Percentiles rank a stretch among this genome's conserved stretches.
Conservation (phyloP, 2,113 vertebrate species). For the Telmatochromis sp. region DNA sequence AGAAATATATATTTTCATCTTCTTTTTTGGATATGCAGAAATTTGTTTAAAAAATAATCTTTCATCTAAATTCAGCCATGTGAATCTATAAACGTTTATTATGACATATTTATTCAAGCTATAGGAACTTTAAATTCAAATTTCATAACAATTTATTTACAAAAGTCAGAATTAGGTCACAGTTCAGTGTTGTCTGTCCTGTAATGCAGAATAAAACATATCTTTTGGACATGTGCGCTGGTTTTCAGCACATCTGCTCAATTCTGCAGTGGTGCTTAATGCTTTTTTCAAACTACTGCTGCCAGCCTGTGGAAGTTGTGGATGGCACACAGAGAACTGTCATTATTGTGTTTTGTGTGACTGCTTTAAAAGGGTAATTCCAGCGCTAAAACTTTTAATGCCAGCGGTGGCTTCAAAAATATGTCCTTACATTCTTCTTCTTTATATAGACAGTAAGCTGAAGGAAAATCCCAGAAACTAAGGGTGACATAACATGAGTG, state of each 20-base stretch:
- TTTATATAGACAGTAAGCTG: background rate
- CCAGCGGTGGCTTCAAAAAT: background rate
- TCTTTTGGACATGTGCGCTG: background rate
- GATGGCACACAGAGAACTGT: background rate
- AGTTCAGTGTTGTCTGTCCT: background rate
- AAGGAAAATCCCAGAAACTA: background rate
- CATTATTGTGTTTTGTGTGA: background rate
- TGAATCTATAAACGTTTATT: background rate
- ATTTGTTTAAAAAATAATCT: background rate
- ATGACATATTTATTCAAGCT: background rate
- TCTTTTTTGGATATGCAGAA: background rate
- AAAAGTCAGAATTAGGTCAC: background rate
- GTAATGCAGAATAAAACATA: background rate
- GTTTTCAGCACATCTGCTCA: background rate
- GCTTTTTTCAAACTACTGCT: background rate
- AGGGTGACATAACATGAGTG: background rate
- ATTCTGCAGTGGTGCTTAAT: background rate
- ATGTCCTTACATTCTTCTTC: background rate
- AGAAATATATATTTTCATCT: background rate
- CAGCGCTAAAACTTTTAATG: background rate
- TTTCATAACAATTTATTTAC: background rate
- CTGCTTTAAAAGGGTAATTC: background rate
- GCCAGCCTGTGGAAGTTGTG: background rate
- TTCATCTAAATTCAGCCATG: background rate
- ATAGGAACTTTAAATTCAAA: background rate